phyloP scores from a whole-genome alignment of 2,113 vertebrate genomes.

The Rhineura floridana region DNA sequence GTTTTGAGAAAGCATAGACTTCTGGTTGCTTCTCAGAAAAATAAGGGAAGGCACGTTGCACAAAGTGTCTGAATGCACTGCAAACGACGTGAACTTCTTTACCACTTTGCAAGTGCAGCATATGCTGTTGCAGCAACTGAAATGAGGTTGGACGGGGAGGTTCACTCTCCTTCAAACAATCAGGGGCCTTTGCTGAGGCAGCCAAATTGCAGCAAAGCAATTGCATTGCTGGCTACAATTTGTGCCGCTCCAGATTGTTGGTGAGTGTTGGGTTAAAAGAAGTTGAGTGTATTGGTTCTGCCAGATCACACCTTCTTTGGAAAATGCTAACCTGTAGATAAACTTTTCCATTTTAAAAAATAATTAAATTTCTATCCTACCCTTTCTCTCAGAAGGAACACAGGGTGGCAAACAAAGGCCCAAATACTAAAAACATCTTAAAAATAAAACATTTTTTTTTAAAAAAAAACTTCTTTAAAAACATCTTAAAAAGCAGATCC shows the following conservation, averaged over 20 bases:
- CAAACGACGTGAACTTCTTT: neutral
- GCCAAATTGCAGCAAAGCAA: neutral
- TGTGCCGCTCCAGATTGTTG: neutral
- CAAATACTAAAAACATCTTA: too few relatives aligned
- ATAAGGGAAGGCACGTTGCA: neutral
- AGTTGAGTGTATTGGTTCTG: neutral
- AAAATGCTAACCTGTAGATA: neutral
- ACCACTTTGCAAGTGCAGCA: neutral
- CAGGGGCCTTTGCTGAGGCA: neutral
- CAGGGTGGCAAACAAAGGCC: too few relatives aligned
- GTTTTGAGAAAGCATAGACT: conserved; percentile 16
- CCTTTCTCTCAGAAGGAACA: too few relatives aligned
- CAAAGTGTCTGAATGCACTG: conserved; percentile 9
- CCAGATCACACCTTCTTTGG: neutral
- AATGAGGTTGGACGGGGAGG: neutral
- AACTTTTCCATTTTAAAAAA: neutral
- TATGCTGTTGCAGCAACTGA: conserved; percentile 34
- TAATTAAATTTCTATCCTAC: too few relatives aligned
- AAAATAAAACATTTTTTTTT: too few relatives aligned
- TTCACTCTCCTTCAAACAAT: conserved; percentile 33
- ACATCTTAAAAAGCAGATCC: too few relatives aligned
- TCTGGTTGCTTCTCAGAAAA: conserved; percentile 17
- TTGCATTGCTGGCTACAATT: conserved; percentile 17
- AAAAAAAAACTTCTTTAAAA: too few relatives aligned
- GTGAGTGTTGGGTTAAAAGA: neutral